phyloP scores from a whole-genome alignment of 1,140 invertebrate genomes.

The Macrobrachium rosenbergii region DNA sequence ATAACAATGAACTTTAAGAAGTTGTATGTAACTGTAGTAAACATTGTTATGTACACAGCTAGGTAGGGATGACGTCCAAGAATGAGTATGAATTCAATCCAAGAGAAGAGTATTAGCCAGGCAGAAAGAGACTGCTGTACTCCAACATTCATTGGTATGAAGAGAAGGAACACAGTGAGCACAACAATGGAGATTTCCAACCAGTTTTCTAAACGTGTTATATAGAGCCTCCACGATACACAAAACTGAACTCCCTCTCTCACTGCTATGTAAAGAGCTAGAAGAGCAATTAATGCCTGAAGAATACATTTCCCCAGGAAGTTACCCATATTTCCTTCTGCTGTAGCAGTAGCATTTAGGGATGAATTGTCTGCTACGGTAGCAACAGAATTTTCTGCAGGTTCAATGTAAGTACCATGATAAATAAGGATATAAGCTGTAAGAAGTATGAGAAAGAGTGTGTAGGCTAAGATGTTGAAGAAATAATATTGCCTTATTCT shows the following conservation, averaged over 20 bases:
- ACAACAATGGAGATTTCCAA: constrained; percentile 72
- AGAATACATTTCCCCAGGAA: constrained; percentile 27
- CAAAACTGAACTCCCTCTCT: constrained; percentile 57
- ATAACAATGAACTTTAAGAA: constrained; percentile 67
- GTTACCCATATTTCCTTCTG: constrained; percentile 13
- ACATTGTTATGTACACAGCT: constrained; percentile 73
- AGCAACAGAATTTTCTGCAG: background rate
- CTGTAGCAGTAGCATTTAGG: background rate
- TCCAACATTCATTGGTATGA: constrained; percentile 72
- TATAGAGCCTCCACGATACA: constrained; percentile 61
- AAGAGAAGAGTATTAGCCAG: constrained; percentile 79
- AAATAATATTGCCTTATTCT: constrained; percentile 80
- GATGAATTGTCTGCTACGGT: background rate
- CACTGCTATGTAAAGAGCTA: constrained; percentile 46
- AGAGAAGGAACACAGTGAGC: constrained; percentile 73
- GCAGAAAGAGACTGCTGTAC: constrained; percentile 75
- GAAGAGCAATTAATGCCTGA: constrained; percentile 40
- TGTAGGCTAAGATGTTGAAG: constrained; percentile 80
- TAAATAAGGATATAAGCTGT: constrained; percentile 62
- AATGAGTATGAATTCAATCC: constrained; percentile 81
- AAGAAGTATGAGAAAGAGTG: constrained; percentile 77
- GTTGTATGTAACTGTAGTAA: constrained; percentile 66
- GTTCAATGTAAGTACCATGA: constrained; percentile 34
- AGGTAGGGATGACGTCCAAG: constrained; percentile 81
- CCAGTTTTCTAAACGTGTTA: constrained; percentile 62